Conservation (phyloP, 2,113 vertebrate species). For the Chionodraco myersi region DNA sequence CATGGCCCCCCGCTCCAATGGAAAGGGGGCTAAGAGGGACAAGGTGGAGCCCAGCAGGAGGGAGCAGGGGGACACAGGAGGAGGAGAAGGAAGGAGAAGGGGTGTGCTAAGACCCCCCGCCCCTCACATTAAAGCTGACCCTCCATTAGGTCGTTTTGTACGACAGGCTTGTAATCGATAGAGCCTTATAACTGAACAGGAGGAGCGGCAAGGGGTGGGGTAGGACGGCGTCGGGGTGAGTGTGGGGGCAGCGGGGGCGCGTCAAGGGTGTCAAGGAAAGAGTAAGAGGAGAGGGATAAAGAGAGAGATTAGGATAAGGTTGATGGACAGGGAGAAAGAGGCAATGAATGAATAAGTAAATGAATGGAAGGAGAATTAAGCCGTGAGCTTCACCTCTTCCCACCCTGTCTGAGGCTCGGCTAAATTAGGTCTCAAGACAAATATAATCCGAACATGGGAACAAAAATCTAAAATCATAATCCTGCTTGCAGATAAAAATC, state of each 20-base stretch:
- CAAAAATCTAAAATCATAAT: slow-evolving; percentile 43
- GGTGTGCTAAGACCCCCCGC: slow-evolving; percentile 78
- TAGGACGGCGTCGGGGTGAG: slow-evolving; percentile 59
- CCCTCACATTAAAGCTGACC: slow-evolving; percentile 92
- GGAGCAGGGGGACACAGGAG: slow-evolving; percentile 63
- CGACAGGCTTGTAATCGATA: slow-evolving; percentile 91
- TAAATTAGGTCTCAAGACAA: slow-evolving; percentile 58
- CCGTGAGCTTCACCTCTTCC: slow-evolving; percentile 57
- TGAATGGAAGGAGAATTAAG: slow-evolving; percentile 74
- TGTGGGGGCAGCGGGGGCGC: slow-evolving; percentile 70
- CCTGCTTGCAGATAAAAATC: slow-evolving; percentile 60
- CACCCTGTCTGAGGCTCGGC: slow-evolving; percentile 30
- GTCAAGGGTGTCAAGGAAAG: slow-evolving; percentile 56
- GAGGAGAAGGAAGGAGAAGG: slow-evolving; percentile 59
- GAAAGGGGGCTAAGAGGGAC: slow-evolving; percentile 83
- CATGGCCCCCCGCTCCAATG: slow-evolving; percentile 84
- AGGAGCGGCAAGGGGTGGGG: slow-evolving; percentile 77
- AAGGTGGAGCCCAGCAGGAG: slow-evolving; percentile 86
- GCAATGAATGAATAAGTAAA: slow-evolving; percentile 76
- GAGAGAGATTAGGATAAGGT: slow-evolving; percentile 80
- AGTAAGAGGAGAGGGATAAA: slow-evolving; percentile 71
- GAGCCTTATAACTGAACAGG: slow-evolving; percentile 81
- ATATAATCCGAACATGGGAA: slow-evolving; percentile 46
- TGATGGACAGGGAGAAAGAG: slow-evolving; percentile 80
- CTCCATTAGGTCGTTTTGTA: slow-evolving; percentile 91